Evolutionary conservation across 2,113 vertebrate genomes (phyloP), one percentile per base, ranked within the genome.

Genomic region (Erythrocercus mccallii): DNA sequence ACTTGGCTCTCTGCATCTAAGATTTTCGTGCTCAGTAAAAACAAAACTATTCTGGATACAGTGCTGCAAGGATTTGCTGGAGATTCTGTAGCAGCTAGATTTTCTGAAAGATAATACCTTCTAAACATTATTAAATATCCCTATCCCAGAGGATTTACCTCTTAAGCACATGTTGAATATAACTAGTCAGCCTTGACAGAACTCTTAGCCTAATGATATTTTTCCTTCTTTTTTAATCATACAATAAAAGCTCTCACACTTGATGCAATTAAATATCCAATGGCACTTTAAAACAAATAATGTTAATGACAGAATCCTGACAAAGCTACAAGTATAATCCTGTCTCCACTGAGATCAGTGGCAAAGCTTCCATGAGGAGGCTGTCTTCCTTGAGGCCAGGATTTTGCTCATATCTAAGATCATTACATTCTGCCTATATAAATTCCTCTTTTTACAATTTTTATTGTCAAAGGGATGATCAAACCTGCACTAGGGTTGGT

Each of bases 71-170:
- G 15, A 90, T 83, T 90, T 94, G 27, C 47, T 44, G 38, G 9
- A 80, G 33, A 85, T 62, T 77, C 66, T 61, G 22, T 54, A 90
- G 33, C 38, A 81, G n/a, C 11, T 57, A 87, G 83, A 86, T 95
- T 95, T 95, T 93, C 54, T 42, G 68, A 73, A 79, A 92, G 74
- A 79, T 92, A 92, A 79, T 53, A 66, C 16, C 16, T 76, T 84
- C 73, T 89, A 72, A 94, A 79, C 37, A n/a, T 90, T 82, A 87
- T 73, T 76, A 95, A 86, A 85, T 81, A 91, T 38, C 45, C 60
- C 19, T 69, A 6, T 76, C 62, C 45, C 24, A 17, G 10, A 85
- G 33, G 66, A 92, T 81, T 87, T 94, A 82, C 66, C 35, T 90
- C 33, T 73, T 54, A 35, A 42, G 50, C 16, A 44, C 21, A 37